phyloP scores from a whole-genome alignment of 2,888 invertebrate genomes.

The Limnephilus rhombicus region DNA sequence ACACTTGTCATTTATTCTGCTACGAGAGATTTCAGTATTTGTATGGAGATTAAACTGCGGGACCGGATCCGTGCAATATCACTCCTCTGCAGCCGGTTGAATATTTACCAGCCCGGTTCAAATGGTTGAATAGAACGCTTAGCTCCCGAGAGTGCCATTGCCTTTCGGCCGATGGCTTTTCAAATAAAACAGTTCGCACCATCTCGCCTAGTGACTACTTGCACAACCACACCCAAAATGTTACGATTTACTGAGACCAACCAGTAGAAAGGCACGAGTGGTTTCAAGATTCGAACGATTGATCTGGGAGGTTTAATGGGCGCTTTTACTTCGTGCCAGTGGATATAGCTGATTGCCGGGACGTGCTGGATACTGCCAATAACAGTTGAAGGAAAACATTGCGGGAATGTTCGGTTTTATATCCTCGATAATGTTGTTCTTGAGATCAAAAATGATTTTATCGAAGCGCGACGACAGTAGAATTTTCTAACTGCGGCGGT shows the following conservation, averaged over 20 bases:
- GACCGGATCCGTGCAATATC: slow-evolving; percentile 47
- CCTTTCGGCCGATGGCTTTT: slow-evolving; percentile 50
- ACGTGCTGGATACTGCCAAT: slow-evolving; percentile 13
- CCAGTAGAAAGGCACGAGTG: neutral
- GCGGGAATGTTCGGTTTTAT: neutral
- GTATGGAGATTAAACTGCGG: slow-evolving; percentile 19
- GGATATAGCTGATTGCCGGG: neutral
- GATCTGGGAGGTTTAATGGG: neutral
- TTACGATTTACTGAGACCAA: neutral
- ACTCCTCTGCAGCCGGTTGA: slow-evolving; percentile 40
- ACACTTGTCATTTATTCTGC: slow-evolving; percentile 26
- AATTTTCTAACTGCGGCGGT: neutral
- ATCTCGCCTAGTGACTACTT: neutral
- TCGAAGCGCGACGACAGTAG: neutral
- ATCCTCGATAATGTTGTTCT: slow-evolving; percentile 9
- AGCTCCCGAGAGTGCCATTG: slow-evolving; percentile 42
- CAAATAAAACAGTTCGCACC: slow-evolving; percentile 51
- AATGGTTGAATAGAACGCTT: slow-evolving; percentile 50
- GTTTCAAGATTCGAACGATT: neutral
- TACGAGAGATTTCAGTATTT: slow-evolving; percentile 36
- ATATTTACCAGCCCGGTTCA: slow-evolving; percentile 37
- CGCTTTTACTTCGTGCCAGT: neutral
- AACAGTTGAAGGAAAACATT: slow-evolving; percentile 13
- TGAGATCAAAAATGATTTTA: neutral
- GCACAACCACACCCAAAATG: neutral